A percentile compares a stretch with the other conserved stretches of the same genome.
Conservation (phyloP, 2,113 vertebrate genomes). For the Artemisiospiza belli region DNA sequence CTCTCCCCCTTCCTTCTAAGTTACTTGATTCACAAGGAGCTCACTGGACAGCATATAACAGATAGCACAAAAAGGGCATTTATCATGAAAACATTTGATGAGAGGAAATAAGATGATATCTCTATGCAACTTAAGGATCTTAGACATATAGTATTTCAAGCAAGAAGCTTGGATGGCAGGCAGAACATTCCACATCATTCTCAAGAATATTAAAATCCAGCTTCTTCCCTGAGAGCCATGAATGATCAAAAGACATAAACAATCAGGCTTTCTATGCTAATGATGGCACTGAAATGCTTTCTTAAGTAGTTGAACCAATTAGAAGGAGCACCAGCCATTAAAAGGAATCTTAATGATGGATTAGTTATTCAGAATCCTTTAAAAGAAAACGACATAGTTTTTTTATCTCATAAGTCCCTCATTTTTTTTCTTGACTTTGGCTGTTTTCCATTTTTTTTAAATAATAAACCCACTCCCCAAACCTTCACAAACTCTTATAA, state of each 20-base stretch:
- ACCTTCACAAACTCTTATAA: not conserved
- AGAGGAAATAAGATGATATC: constrained; percentile 65
- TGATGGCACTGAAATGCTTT: constrained; percentile 40
- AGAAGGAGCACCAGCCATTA: constrained; percentile 32
- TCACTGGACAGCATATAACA: not conserved
- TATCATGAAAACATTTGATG: constrained; percentile 50
- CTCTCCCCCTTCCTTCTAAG: not conserved
- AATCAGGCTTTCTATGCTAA: constrained; percentile 66
- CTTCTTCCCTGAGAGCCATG: constrained; percentile 41
- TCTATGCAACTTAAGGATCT: constrained; percentile 1
- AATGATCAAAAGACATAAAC: constrained; percentile 66
- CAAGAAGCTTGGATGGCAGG: constrained; percentile 1
- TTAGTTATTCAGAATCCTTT: constrained; percentile 3
- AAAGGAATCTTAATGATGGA: constrained; percentile 22
- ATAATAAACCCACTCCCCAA: not conserved
- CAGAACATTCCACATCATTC: constrained; percentile 39
- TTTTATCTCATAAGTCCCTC: not conserved
- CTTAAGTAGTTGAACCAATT: constrained; percentile 44
- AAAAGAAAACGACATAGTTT: not conserved
- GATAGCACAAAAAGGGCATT: constrained; percentile 54
- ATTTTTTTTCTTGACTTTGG: not conserved
- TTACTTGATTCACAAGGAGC: constrained; percentile 12
- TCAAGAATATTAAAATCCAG: constrained; percentile 55
- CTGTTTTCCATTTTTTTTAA: not conserved
- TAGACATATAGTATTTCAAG: constrained; percentile 42